These are phyloP conservation scores for Achroia grisella DNA, from an alignment of 1,140 invertebrate species.

Conservation along the genomic window DNA sequence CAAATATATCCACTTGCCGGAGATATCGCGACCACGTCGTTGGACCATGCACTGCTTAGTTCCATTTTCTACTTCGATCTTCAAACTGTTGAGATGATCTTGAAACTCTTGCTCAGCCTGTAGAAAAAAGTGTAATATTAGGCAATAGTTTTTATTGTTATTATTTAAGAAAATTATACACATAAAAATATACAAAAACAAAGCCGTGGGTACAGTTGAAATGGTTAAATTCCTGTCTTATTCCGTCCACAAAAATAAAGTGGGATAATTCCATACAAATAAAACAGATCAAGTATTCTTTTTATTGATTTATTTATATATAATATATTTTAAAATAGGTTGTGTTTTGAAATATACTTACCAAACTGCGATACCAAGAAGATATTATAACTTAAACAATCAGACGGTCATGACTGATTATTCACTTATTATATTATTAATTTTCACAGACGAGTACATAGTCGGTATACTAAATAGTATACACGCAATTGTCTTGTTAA, in stretches of 20 bases:
- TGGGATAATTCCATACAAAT: conserved; percentile 20
- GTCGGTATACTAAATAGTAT: too few relatives aligned
- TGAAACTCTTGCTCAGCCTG: conserved; percentile 63
- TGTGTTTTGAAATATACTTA: conserved; percentile 14
- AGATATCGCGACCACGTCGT: conserved; percentile 43
- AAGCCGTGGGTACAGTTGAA: not conserved
- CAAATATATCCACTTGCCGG: conserved; percentile 58
- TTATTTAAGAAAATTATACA: too few relatives aligned
- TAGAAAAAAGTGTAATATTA: conserved; percentile 14
- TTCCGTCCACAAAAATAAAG: not conserved
- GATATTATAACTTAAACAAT: too few relatives aligned
- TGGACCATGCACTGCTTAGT: conserved; percentile 47
- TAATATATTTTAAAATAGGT: not conserved
- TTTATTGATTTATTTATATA: conserved; percentile 21
- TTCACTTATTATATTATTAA: too few relatives aligned
- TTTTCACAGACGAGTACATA: too few relatives aligned
- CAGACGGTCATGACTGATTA: too few relatives aligned
- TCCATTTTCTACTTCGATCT: conserved; percentile 55
- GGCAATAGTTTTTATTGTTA: conserved; percentile 7
- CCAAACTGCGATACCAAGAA: not conserved
- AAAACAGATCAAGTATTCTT: conserved; percentile 19
- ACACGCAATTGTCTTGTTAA: too few relatives aligned
- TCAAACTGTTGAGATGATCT: conserved; percentile 56
- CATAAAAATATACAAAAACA: not conserved
- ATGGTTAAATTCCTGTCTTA: not conserved